Conservation (phyloP, 2,888 invertebrate species). For the Blastobasis lacticolella region DNA sequence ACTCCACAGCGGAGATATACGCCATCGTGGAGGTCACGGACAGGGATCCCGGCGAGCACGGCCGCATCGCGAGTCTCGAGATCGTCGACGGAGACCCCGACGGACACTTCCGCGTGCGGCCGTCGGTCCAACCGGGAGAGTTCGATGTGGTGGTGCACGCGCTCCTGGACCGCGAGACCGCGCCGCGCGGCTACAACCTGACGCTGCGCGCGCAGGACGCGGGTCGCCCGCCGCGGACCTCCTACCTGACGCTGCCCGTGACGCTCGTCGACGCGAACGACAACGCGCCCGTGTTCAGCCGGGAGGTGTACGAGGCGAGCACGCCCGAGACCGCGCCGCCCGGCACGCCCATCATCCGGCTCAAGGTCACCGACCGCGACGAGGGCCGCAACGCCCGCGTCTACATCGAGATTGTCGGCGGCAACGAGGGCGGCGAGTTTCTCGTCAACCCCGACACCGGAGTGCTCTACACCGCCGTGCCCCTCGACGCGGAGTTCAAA, state of each 20-base stretch:
- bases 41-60: slow-evolving; percentile 88
- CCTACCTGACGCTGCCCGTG: slow-evolving; percentile 87
- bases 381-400: slow-evolving; percentile 89
- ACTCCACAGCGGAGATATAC: slow-evolving; percentile 88
- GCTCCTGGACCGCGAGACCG: slow-evolving; percentile 83
- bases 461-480: slow-evolving; percentile 87
- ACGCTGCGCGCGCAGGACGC: slow-evolving; percentile 89
- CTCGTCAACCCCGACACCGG: slow-evolving; percentile 90
- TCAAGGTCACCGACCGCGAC: slow-evolving; percentile 91
- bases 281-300: slow-evolving; percentile 90
- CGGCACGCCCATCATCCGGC: slow-evolving; percentile 89
- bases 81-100: slow-evolving; percentile 93
- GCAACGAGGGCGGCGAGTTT: slow-evolving; percentile 93
- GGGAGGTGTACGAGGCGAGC: slow-evolving; percentile 89
- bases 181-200: slow-evolving; percentile 89
- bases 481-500: slow-evolving; percentile 88
- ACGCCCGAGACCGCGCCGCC: slow-evolving; percentile 92
- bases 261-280: slow-evolving; percentile 87
- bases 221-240: slow-evolving; percentile 84
- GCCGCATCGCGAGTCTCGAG: slow-evolving; percentile 85
- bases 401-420: slow-evolving; percentile 90
- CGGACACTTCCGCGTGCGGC: slow-evolving; percentile 86
- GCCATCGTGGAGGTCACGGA: slow-evolving; percentile 91
- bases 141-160: slow-evolving; percentile 87
- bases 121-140: slow-evolving; percentile 78